phyloP scores from a whole-genome alignment of 2,888 invertebrate species.

The Lasioglossum pauxillum region DNA sequence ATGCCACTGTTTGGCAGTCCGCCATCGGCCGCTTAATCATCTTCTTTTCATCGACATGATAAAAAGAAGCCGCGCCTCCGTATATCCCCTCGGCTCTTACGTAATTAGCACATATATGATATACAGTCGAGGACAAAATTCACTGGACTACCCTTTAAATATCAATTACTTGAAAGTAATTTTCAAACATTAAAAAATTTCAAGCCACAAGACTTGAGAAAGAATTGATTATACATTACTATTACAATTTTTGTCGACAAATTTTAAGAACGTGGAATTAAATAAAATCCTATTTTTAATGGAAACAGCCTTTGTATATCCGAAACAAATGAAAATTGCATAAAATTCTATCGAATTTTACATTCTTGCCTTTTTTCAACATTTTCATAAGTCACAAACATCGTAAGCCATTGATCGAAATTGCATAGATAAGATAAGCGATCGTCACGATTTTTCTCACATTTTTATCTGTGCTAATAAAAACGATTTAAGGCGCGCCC shows the following conservation, averaged over 20 bases:
- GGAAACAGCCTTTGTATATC: too few species aligned
- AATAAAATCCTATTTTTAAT: too few species aligned
- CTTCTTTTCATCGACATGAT: constrained; percentile 64
- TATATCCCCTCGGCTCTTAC: constrained; percentile 43
- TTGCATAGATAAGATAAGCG: too few species aligned
- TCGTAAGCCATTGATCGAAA: not conserved
- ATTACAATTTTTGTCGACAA: too few species aligned
- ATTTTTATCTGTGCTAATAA: too few species aligned
- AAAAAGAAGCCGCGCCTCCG: constrained; percentile 59
- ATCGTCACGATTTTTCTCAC: too few species aligned
- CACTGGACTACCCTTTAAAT: not conserved
- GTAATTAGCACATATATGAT: constrained; percentile 57
- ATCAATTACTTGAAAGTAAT: too few species aligned
- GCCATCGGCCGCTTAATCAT: constrained; percentile 64
- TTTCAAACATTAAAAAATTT: not conserved
- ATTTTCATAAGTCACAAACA: too few species aligned
- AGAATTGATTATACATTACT: not conserved
- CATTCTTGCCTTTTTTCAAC: too few species aligned
- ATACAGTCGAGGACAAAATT: not conserved
- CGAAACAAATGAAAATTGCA: too few species aligned
- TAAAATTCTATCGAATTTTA: too few species aligned
- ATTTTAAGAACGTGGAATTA: too few species aligned
- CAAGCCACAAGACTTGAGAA: not conserved
- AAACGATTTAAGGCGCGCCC: not conserved
- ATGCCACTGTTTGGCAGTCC: constrained; percentile 56